A percentile compares a stretch with the other conserved stretches of the same genome.
These are phyloP conservation scores for Eriosoma lanigerum DNA, from an alignment of 1,140 invertebrate species.

Conservation along the genomic window DNA sequence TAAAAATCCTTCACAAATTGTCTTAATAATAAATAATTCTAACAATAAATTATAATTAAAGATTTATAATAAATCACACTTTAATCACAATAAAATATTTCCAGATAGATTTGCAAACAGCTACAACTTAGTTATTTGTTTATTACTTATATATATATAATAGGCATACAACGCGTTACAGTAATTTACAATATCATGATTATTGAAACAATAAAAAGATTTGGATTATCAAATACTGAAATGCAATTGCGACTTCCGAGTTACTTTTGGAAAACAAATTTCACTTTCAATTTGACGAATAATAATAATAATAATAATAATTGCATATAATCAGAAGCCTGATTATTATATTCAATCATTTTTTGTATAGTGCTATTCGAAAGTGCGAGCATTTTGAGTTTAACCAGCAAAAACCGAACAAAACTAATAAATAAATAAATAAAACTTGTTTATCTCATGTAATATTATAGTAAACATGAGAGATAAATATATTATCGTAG, in stretches of 20 bases:
- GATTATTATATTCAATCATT: neutral
- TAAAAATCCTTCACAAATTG: no score
- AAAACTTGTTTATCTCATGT: slow-evolving; percentile 19
- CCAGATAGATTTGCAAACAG: neutral
- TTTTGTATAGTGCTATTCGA: neutral
- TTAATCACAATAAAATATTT: neutral
- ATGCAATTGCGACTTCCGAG: neutral
- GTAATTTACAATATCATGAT: neutral
- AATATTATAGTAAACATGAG: neutral
- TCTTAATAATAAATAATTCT: no score
- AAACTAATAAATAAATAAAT: neutral
- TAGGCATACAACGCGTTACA: neutral
- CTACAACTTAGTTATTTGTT: neutral
- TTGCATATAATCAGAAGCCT: neutral
- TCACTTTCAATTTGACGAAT: neutral
- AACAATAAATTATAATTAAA: no score
- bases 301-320: neutral
- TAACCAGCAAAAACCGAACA: neutral
- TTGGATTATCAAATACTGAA: neutral
- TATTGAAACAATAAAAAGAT: neutral
- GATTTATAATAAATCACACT: neutral
- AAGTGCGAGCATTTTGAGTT: neutral
- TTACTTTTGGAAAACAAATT: neutral
- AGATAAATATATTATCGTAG: slow-evolving; percentile 21
- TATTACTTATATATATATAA: neutral